Evolutionary conservation across 2,888 invertebrate species (phyloP).

Genomic region (Aphodius granarius): DNA sequence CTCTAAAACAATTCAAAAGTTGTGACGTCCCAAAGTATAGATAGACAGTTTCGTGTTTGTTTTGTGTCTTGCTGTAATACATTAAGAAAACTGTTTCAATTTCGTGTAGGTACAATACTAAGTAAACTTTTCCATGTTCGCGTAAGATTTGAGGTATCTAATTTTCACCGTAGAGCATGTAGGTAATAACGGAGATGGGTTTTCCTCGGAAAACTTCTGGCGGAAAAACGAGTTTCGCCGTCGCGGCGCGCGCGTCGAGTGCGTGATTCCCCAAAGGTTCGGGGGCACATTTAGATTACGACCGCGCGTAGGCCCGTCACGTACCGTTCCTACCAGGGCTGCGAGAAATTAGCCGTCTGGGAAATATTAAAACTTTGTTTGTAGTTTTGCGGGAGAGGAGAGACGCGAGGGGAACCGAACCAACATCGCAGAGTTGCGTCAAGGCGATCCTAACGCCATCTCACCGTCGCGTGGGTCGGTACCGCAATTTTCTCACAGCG

Average conservation of each 20-base stretch:
- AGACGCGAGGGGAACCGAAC: not conserved
- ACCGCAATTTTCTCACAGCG: not conserved
- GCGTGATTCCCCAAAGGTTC: not conserved
- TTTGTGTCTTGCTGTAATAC: too few species aligned
- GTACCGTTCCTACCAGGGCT: slow-evolving; percentile 43
- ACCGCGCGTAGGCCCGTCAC: slow-evolving; percentile 38
- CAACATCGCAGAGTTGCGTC: not conserved
- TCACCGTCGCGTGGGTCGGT: too few species aligned
- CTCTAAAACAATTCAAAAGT: too few species aligned
- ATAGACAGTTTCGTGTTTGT: too few species aligned
- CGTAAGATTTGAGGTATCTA: not conserved
- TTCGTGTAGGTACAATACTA: too few species aligned
- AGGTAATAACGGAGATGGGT: not conserved
- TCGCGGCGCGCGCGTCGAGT: not conserved
- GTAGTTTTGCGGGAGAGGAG: slow-evolving; percentile 27
- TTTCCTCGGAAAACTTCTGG: not conserved
- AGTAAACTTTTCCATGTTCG: too few species aligned
- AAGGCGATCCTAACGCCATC: not conserved
- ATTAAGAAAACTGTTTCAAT: too few species aligned
- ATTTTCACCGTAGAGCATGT: not conserved
- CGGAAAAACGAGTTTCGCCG: not conserved
- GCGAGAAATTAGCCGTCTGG: slow-evolving; percentile 46
- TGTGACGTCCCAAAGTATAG: too few species aligned
- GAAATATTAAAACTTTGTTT: slow-evolving; percentile 49
- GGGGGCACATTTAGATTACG: slow-evolving; percentile 41